Evolutionary conservation across 2,113 vertebrate species (phyloP).

Genomic region (Elephantulus edwardii): DNA sequence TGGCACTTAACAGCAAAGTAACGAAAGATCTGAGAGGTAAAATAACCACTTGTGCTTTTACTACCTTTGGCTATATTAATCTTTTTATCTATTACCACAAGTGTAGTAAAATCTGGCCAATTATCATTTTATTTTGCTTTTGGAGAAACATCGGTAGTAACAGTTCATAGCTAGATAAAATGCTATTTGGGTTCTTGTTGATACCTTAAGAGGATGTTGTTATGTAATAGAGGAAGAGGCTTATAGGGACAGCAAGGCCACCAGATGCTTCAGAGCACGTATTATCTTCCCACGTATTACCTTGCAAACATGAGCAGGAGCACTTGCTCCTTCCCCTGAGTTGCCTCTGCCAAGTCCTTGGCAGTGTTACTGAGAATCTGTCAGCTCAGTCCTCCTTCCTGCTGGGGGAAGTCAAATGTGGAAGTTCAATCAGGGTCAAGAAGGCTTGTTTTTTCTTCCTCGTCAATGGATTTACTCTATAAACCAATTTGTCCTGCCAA

Average conservation of each 20-base stretch:
- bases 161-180: not conserved
- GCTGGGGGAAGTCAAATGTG: not conserved
- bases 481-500: conserved; percentile 57
- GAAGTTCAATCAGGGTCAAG: conserved; percentile 70
- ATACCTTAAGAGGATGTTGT: conserved; percentile 4
- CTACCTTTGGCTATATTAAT: not conserved
- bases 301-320: not conserved
- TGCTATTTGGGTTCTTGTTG: not conserved
- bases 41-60: not conserved
- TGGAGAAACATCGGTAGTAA: not conserved
- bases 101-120: not conserved
- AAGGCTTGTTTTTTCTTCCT: conserved; percentile 63
- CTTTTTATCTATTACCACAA: not conserved
- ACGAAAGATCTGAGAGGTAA: not conserved
- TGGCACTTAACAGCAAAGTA: not conserved
- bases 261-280: conserved; percentile 20
- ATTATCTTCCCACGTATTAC: conserved; percentile 1
- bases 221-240: conserved; percentile 49
- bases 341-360: not conserved
- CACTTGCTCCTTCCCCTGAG: not conserved
- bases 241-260: not conserved
- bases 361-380: conserved; percentile 34
- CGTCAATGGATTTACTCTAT: conserved; percentile 46
- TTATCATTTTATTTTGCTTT: not conserved
- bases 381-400: not conserved